Conservation (phyloP, 2,888 invertebrate species). For the Ommatoiulus sabulosus region DNA sequence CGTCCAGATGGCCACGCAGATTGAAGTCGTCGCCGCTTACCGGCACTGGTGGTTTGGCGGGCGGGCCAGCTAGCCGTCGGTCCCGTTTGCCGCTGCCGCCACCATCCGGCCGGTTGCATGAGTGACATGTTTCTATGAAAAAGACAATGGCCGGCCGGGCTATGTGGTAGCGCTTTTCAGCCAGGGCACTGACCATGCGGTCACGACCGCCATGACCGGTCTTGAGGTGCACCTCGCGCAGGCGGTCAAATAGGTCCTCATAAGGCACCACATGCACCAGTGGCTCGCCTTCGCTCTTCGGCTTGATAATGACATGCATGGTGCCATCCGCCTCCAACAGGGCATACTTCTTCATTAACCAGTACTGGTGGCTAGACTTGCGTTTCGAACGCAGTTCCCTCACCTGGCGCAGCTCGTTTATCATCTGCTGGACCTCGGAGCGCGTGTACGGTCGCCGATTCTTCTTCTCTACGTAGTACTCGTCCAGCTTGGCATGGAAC, state of each 20-base stretch:
- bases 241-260: conserved; percentile 50
- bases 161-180: conserved; percentile 23
- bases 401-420: background rate
- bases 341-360: conserved; percentile 44
- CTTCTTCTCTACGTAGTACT: conserved; percentile 2
- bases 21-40: conserved; percentile 3
- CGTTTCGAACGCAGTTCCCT: conserved; percentile 3
- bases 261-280: conserved; percentile 9
- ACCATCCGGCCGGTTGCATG: background rate
- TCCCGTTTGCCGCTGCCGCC: background rate
- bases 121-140: conserved; percentile 28
- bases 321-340: conserved; percentile 4
- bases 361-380: conserved; percentile 41
- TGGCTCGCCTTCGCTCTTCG: background rate
- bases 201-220: conserved; percentile 53
- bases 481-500: background rate
- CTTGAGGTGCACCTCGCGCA: conserved; percentile 35
- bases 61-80: background rate
- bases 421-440: background rate
- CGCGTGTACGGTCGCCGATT: background rate
- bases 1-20: conserved; percentile 58
- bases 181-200: conserved; percentile 4
- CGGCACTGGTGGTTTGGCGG: background rate
- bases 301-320: background rate
- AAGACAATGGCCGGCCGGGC: conserved; percentile 5